Evolutionary conservation across 2,797 vertebrate species (phyloP), one percentile per base, ranked within the genome.

Genomic region (Chelon labrosus): DNA sequence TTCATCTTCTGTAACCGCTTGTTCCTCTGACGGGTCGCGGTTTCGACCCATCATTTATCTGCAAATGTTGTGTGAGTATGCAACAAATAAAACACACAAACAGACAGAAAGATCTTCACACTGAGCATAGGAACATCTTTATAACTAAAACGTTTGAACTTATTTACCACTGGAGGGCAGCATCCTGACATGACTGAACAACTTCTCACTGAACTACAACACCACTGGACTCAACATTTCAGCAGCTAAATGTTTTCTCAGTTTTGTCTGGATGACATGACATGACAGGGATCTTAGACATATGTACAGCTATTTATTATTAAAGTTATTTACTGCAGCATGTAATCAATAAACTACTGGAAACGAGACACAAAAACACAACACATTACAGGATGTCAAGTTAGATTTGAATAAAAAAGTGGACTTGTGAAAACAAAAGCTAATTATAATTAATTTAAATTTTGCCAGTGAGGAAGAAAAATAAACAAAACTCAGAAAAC

Each of bases 161-260:
- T 2, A 19, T 11, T 2, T 0, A 19, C 83, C 91, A 85, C 87
- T 82, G 10, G 90, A 85, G 83, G 87, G 84, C 90, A 88, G 85
- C 82, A 88, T 78, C 65, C 17, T 7, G 44, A 42, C 68, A 75
- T 9, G 2, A 19, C 31, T 76, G 57, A 51, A 5, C 0, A 19
- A 16, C n/a, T 52, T 16, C 3, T 13, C 20, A 27, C 20, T n/a
- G 17, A 37, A n/a, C 20, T 52, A 17, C 7, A 64, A 3, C 16
- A 17, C 6, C 5, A 13, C 22, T 14, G 50, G 2, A 5, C 39
- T 27, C 20, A 46, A 25, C 39, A 44, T 22, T 22, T 44, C 13
- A 46, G 42, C 42, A 19, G 4, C 12, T 16, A 4, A 25, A 1
- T 19, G 6, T 44, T 1, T 17, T 27, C 10, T 27, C 60, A 22